Base-by-base conservation (phyloP, 2,888 invertebrate species). In the Nymphalis urticae region DNA sequence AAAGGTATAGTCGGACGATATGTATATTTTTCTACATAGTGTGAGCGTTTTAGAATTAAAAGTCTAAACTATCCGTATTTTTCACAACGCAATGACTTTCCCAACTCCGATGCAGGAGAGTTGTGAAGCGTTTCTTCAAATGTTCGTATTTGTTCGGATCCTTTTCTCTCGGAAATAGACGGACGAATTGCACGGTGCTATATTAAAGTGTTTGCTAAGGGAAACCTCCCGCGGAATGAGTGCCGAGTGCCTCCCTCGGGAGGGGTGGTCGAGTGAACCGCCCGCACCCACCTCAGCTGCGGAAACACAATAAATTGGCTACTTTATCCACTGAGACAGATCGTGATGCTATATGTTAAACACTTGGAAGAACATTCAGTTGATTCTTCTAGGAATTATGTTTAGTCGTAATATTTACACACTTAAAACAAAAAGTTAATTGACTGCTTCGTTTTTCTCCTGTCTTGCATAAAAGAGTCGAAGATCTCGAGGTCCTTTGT, bases 191-290 rank as follows among this genome's bases (percentile, higher is more conserved):
- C 82, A 80, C 74, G 75, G 79, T 78, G 76, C 78, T 74, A 71
- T 80, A 81, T 81, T 80, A 83, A 85, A 85, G 80, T 85, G 84
- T 86, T 84, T 84, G 79, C 82, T 67, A 73, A 73, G 70, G 69
- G 72, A 72, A 72, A 71, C 70, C 73, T 66, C 60, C 65, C 60
- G 59, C 62, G 54, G 69, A 62, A 69, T 63, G 65, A 63, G 66
- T 54, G 61, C 61, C 54, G 65, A 56, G 54, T 48, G 24, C 62
- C 62, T 63, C 66, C 66, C 67, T 36, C 32, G 70, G 66, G 70
- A 36, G 66, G 64, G 48, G 62, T 66, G 59, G 64, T n/a, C 62
- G 68, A 54, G 68, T 64, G 56, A 53, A 10, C 60, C 59, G 13
- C 54, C 50, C 56, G 48, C 63, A 56, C 50, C 36, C 8, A 51